Conservation (phyloP, 2,888 invertebrate genomes). For the Mycalesis mineus region DNA sequence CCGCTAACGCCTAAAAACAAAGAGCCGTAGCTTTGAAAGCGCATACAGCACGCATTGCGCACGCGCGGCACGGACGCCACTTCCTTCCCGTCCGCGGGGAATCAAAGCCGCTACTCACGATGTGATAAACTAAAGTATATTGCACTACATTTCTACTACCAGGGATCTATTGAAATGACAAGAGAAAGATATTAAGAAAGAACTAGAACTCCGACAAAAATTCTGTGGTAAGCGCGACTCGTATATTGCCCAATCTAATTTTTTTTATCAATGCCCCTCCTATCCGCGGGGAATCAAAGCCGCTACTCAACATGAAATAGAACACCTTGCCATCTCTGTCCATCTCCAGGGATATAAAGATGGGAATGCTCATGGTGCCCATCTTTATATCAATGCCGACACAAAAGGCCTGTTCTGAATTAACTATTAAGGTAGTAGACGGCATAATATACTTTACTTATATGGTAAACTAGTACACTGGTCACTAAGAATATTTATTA, state of each 20-base stretch:
- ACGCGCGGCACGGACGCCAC: constrained; percentile 52
- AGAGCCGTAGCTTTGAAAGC: constrained; percentile 2
- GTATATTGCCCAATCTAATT: no score
- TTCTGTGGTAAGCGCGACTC: no score
- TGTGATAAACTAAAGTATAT: no score
- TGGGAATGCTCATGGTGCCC: background rate
- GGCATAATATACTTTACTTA: background rate
- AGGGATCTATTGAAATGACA: no score
- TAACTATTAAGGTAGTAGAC: background rate
- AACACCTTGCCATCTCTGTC: constrained; percentile 3
- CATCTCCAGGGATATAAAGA: background rate
- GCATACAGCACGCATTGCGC: constrained; percentile 38
- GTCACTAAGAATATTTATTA: background rate
- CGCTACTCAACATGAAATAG: constrained; percentile 8
- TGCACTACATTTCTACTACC: no score
- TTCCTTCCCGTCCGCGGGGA: constrained; percentile 68
- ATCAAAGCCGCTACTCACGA: constrained; percentile 30
- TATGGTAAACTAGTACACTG: no score
- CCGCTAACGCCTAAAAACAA: constrained; percentile 18
- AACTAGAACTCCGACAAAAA: no score
- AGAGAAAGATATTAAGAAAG: no score
- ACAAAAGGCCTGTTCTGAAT: background rate
- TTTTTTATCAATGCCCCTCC: no score
- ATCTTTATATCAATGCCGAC: background rate
- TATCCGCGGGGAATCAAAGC: constrained; percentile 51